Conservation (phyloP, 2,797 vertebrate species). For the Moxostoma hubbsi region DNA sequence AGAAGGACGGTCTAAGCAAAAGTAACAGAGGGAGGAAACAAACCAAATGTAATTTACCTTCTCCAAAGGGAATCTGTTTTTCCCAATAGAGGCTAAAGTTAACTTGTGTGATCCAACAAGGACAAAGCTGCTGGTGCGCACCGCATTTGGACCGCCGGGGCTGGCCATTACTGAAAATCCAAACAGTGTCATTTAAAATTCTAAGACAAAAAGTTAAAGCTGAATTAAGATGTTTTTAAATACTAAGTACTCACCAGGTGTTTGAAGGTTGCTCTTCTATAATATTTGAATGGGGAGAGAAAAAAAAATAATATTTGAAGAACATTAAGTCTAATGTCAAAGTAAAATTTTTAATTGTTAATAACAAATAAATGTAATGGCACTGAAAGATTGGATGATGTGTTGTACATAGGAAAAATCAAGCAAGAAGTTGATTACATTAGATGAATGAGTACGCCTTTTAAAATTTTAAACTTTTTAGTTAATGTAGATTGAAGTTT, state of each 20-base stretch:
- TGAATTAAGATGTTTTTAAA: not conserved
- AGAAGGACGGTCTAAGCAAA: not conserved
- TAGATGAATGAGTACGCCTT: too few species aligned
- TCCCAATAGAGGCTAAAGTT: constrained; percentile 85
- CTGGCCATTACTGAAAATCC: constrained; percentile 84
- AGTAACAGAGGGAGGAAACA: not conserved
- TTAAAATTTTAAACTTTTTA: too few species aligned
- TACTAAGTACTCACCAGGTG: constrained; percentile 83
- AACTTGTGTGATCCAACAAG: constrained; percentile 90
- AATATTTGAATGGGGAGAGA: constrained; percentile 42
- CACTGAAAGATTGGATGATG: too few species aligned
- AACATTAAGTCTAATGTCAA: not conserved
- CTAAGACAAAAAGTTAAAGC: not conserved
- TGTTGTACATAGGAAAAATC: not conserved
- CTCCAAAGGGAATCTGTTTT: constrained; percentile 85
- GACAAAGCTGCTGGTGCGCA: constrained; percentile 89
- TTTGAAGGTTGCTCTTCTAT: constrained; percentile 88
- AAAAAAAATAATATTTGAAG: not conserved
- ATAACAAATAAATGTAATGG: not conserved
- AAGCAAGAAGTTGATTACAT: not conserved
- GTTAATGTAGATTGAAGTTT: too few species aligned
- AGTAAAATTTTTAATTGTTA: not conserved
- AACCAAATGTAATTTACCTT: constrained; percentile 81
- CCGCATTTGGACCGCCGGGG: constrained; percentile 88
- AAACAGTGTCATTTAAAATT: not conserved